Evolutionary conservation across 2,888 invertebrate species (phyloP), one percentile per base, ranked within the genome.

Genomic region (Blera fallax): DNA sequence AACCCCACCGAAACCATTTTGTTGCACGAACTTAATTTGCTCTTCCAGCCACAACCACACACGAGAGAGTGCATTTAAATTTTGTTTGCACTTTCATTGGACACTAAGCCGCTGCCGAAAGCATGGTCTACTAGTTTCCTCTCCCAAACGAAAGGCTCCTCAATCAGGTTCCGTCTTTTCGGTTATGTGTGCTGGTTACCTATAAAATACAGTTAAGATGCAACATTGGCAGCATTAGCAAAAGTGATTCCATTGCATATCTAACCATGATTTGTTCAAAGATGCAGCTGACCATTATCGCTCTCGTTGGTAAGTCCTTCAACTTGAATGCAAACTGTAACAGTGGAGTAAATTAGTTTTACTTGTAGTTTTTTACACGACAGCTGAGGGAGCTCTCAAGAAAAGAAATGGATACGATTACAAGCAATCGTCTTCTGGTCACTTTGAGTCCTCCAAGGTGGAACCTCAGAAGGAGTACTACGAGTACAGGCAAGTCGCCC

Each of bases 341-440:
- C 7, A 29, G 37, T 29, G 7, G n/a, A 60, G 29, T 45, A 21
- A 7, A 29, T 29, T n/a, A 18, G 3, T 54, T 65, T 72, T 24
- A 0, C 8, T 65, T 76, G 34, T n/a, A 85, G 85, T 40, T 77
- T 62, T 76, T 2, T 29, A 37, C 0, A 6, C 58, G 8, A 45
- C 48, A 18, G 48, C 29, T 5, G 67, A 70, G 27, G 62, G 72
- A 34, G 76, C 58, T 14, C 87, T 90, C n/a, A 88, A 89, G 81
- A 91, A 91, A 65, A 89, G 91, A 27, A 89, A 90, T 87, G 90
- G 91, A 29, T 90, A 89, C 74, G 89, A 89, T 48, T 90, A 89
- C 83, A 87, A 89, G 73, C 85, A 87, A 29, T 72, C 80, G 3
- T 37, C 54, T 7, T 43, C 70, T 0, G 64, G 65, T 21, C 87